A percentile compares a stretch with the other conserved stretches of the same genome.
Conservation (phyloP, 2,888 invertebrate genomes). For the Anthoptus insignis region DNA sequence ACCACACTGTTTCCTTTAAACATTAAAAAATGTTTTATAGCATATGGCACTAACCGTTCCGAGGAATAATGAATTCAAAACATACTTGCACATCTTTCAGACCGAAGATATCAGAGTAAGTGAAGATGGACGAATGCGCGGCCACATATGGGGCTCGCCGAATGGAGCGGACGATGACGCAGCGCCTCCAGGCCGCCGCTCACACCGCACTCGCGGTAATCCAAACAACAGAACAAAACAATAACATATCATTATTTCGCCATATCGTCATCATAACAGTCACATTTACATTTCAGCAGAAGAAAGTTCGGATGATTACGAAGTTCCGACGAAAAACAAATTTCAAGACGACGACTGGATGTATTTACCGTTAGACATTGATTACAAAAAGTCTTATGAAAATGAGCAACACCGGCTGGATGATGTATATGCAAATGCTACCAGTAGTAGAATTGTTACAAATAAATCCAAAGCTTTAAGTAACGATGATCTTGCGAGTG, state of each 20-base stretch:
- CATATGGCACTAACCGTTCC: no score
- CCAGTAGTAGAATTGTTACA: conserved; percentile 27
- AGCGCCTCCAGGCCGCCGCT: conserved; percentile 64
- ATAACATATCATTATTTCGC: conserved; percentile 63
- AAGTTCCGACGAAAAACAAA: conserved; percentile 65
- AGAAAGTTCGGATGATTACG: conserved; percentile 83
- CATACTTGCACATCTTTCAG: conserved; percentile 54
- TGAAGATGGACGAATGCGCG: conserved; percentile 70
- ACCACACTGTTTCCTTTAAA: no score
- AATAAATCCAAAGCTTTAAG: conserved; percentile 24
- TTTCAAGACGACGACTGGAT: conserved; percentile 78
- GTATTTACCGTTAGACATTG: conserved; percentile 70
- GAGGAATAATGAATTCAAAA: no score
- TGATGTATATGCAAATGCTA: conserved; percentile 45
- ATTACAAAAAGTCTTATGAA: conserved; percentile 44
- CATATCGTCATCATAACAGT: conserved; percentile 73
- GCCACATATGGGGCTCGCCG: conserved; percentile 81
- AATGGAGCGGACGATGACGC: conserved; percentile 79
- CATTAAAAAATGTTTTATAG: no score
- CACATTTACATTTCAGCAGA: conserved; percentile 83
- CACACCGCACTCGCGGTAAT: conserved; percentile 78
- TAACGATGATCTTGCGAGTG: conserved; percentile 6
- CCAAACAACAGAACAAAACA: conserved; percentile 64
- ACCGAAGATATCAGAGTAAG: conserved; percentile 61
- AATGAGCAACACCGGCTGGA: conserved; percentile 37